A percentile compares a stretch with the other conserved stretches of the same genome.
Evolutionary conservation across 1,140 invertebrate species (phyloP).

Genomic region (Brachionus rotundiformis): DNA sequence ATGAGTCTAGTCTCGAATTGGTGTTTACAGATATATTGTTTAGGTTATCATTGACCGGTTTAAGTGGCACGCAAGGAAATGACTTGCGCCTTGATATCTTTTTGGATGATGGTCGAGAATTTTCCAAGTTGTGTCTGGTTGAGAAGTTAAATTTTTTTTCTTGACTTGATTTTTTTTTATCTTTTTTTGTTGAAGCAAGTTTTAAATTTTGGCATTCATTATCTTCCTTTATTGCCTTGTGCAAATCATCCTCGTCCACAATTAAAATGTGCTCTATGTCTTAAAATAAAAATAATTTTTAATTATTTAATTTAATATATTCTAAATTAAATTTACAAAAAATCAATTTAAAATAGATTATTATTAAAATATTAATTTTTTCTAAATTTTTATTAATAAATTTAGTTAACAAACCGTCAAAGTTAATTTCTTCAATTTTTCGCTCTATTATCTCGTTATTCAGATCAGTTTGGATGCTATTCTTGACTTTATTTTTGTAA

Average conservation of each 20-base stretch:
- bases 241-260: background rate
- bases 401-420: background rate
- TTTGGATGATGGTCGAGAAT: background rate
- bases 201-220: too few species aligned
- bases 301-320: too few species aligned
- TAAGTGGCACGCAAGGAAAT: background rate
- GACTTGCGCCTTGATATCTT: background rate
- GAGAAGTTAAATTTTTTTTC: background rate
- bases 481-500: background rate
- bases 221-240: background rate
- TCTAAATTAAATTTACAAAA: background rate
- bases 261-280: slow-evolving; percentile 11
- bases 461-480: background rate
- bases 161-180: background rate
- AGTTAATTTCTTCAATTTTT: background rate
- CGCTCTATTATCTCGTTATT: background rate
- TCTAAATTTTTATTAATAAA: background rate
- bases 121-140: background rate
- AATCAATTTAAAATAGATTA: too few species aligned
- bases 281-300: background rate
- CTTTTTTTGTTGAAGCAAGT: background rate
- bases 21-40: background rate
- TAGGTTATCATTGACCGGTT: slow-evolving; percentile 17
- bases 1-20: background rate
- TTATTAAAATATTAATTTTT: too few species aligned